Evolutionary conservation across 1,140 invertebrate genomes (phyloP), one percentile per base, ranked within the genome.

Genomic region (Pseudoatta argentina): DNA sequence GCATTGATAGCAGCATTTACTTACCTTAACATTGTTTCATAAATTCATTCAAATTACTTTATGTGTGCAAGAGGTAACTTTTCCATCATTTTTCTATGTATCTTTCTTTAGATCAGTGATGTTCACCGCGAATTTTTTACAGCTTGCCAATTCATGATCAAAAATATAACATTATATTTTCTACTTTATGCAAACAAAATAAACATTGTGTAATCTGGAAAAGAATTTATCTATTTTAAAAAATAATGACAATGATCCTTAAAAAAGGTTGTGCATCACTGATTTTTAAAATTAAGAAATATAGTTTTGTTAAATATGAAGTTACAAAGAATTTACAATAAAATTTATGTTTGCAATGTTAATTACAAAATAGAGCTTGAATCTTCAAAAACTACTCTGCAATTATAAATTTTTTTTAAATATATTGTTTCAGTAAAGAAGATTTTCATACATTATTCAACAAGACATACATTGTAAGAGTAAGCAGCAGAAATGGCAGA

Each of bases 401-500:
- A 66, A 1, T 27, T 18, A 53, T 24, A 21, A 64, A 64, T 6
- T 18, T 34, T 51, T 51, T 51, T 16, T 53, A 73, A 72, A 73
- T 51, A 1, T 14, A 14, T 51, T 34, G 12, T 82, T 72, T 61
- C 24, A 73, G 78, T 30, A 8, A 57, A 67, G 2, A n/a, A 24
- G 16, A 14, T 69, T 57, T 24, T 7, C 24, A 16, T n/a, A 69
- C 7, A 18, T 57, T n/a, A 3, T 69, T 57, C n/a, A 48, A 39
- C 7, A 24, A 69, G 30, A 48, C 8, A 12, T 18, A 59, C 10
- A 57, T 14, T 34, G 14, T 39, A 27, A 55, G 8, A 69, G 1
- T 24, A 8, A 72, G 12, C 14, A 63, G 0, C 7, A 82, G 8
- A 21, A 72, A 81, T 81, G 78, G 10, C 21, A 71, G 51, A 73